Evolutionary conservation across 1,140 invertebrate genomes (phyloP).

Genomic region (Ceratina japonica): DNA sequence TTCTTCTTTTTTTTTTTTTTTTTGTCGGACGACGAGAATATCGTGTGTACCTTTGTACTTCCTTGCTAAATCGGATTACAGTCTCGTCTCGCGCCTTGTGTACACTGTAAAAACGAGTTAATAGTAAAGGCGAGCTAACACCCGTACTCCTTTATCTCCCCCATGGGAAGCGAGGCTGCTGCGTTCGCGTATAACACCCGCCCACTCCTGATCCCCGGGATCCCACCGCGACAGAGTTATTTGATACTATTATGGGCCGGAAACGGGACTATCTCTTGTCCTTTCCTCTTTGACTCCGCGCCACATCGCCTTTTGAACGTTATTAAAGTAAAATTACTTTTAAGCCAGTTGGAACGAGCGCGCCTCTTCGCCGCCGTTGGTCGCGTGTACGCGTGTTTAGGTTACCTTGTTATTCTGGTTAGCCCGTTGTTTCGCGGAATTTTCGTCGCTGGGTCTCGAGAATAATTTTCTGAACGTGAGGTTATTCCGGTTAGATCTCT

Average conservation of each 20-base stretch:
- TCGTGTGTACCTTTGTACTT: constrained; percentile 44
- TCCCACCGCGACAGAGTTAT: not conserved
- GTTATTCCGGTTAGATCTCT: no score
- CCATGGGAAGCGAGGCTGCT: no score
- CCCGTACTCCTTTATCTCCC: not conserved
- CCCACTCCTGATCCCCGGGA: constrained; percentile 4
- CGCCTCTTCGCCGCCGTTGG: no score
- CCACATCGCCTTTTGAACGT: not conserved
- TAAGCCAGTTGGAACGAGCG: not conserved
- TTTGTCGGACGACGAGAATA: not conserved
- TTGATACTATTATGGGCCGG: not conserved
- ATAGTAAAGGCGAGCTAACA: constrained; percentile 32
- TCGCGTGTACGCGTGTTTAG: not conserved
- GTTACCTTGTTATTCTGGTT: not conserved
- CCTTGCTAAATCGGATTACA: constrained; percentile 45
- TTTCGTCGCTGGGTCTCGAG: not conserved
- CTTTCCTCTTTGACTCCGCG: not conserved
- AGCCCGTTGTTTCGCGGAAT: not conserved
- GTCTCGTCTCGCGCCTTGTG: constrained; percentile 20
- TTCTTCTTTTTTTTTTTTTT: not conserved
- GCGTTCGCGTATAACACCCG: no score
- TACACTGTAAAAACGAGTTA: constrained; percentile 38
- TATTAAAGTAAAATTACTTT: constrained; percentile 3
- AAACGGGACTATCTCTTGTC: not conserved
- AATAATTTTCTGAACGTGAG: not conserved